These are phyloP conservation scores for Orestias chungarensis DNA, from an alignment of 2,797 vertebrate genomes.

Conservation along the genomic window DNA sequence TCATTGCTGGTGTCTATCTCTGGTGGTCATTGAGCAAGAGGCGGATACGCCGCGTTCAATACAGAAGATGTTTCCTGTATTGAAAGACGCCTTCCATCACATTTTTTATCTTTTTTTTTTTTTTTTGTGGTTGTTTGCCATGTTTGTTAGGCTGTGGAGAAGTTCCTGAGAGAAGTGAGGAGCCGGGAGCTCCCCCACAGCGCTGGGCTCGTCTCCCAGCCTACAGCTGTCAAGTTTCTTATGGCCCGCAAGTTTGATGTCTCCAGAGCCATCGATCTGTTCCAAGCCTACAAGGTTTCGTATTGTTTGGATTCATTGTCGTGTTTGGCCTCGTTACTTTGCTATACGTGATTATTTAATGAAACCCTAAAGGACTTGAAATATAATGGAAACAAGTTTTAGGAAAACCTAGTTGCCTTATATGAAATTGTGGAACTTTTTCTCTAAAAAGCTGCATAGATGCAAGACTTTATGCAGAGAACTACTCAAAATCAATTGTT, in stretches of 20 bases:
- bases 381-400: not conserved
- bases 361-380: not conserved
- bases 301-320: not conserved
- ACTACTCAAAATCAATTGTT: not conserved
- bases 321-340: not conserved
- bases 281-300: constrained; percentile 86
- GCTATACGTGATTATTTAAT: not conserved
- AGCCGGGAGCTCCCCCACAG: constrained; percentile 82
- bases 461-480: not conserved
- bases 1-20: no score
- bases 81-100: not conserved
- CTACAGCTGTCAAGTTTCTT: constrained; percentile 86
- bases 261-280: constrained; percentile 83
- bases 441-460: not conserved
- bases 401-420: not conserved
- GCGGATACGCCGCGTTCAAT: no score
- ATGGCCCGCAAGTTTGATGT: constrained; percentile 89
- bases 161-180: constrained; percentile 84
- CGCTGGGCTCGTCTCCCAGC: constrained; percentile 82
- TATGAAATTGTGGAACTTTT: not conserved
- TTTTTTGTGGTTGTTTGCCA: no score
- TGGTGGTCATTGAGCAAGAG: no score
- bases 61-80: not conserved
- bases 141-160: constrained; percentile 80
- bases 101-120: not conserved